Conservation (phyloP, 2,797 vertebrate genomes). For the Anolis apletophallus region DNA sequence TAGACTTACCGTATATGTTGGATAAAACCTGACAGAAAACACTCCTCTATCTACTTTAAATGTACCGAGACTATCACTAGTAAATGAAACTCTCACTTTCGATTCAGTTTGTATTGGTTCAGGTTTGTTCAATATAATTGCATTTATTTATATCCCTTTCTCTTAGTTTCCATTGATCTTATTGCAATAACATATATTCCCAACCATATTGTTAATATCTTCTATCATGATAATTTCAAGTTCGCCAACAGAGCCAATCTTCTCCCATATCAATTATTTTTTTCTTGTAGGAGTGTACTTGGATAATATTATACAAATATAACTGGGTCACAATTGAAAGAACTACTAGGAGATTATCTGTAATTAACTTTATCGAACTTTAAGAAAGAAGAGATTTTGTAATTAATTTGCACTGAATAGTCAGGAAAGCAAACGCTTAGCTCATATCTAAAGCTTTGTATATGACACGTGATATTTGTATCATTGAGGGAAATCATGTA, state of each 20-base stretch:
- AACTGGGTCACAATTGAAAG: neutral
- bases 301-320: neutral
- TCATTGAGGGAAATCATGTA: neutral
- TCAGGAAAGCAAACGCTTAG: neutral
- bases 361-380: neutral
- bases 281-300: neutral
- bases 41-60: neutral
- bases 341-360: neutral
- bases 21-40: neutral
- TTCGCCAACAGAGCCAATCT: neutral
- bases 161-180: neutral
- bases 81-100: neutral
- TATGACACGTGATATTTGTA: neutral
- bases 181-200: neutral
- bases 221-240: neutral
- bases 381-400: neutral
- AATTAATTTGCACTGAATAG: constrained; percentile 6
- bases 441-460: neutral
- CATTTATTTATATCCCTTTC: neutral
- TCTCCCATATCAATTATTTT: neutral
- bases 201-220: neutral
- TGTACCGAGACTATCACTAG: neutral
- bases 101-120: neutral
- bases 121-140: neutral
- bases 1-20: too few species aligned